Conservation (phyloP, 2,113 vertebrate genomes). For the Barnardius zonarius region DNA sequence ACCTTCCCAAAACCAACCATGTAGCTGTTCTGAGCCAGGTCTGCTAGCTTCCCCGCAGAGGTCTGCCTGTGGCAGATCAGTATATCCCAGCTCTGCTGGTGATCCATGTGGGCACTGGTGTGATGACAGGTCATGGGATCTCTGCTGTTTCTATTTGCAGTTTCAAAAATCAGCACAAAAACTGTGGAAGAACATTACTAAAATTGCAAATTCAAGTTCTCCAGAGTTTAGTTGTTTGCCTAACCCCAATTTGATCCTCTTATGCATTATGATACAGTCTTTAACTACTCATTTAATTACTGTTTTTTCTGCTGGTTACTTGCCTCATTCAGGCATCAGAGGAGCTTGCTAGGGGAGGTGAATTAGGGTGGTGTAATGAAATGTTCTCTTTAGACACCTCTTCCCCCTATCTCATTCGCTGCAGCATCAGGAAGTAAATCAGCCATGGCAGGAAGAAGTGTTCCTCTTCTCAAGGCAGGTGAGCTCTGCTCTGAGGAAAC, state of each 20-base stretch:
- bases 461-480: neutral
- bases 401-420: neutral
- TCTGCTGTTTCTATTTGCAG: neutral
- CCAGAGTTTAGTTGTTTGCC: constrained; percentile 18
- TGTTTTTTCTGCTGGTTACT: neutral
- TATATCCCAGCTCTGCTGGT: neutral
- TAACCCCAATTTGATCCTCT: constrained; percentile 27
- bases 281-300: constrained; percentile 60
- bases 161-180: neutral
- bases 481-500: neutral
- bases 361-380: constrained; percentile 35
- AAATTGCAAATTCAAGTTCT: neutral
- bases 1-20: neutral
- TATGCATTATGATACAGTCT: constrained; percentile 14
- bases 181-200: neutral
- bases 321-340: constrained; percentile 30
- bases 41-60: neutral
- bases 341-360: constrained; percentile 20
- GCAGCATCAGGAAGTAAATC: neutral
- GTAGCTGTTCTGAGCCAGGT: neutral
- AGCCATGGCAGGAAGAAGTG: neutral
- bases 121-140: neutral
- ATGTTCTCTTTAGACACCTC: constrained; percentile 24
- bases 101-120: neutral
- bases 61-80: neutral